Evolutionary conservation across 1,140 invertebrate genomes (phyloP), one percentile per base, ranked within the genome.

Genomic region (Scylla paramamosain): DNA sequence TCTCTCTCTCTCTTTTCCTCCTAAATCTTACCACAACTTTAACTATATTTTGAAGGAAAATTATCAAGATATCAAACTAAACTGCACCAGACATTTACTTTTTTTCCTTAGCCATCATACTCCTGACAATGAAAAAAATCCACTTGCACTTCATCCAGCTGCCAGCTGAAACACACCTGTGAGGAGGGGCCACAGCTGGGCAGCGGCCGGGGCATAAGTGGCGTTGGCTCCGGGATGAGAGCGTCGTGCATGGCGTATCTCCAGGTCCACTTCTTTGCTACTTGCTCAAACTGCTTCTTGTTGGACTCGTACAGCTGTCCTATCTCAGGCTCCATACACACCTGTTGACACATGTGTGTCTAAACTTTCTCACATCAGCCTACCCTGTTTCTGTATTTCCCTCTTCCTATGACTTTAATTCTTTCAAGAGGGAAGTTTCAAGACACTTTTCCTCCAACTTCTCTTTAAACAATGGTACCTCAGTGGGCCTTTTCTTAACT

Each of bases 231-330:
- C 2, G 96, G 96, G 39, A 91, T 52, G 46, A 98, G 97, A 83
- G 98, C 97, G 97, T 99, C 98, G 96, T 98, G 98, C 98, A 99
- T 99, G 10, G 99, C 99, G 97, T 99, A 99, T 96, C 98, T 98
- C 98, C 98, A 98, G 0, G 99, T 99, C 98, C 99, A 99, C 4
- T 98, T 97, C 48, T 98, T 97, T 6, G 99, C 99, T 67, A 99
- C 97, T 96, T 98, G 97, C 96, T 99, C 98, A 97, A 99, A 99
- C 48, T 97, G 97, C 86, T 97, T 97, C 28, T 98, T 97, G 96
- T 99, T 98, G 67, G 98, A 98, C 84, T 98, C 97, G 96, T 99
- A 99, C 97, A 99, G 97, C 94, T 98, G 97, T 4, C 98, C 99
- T 67, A 99, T 97, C 94, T 98, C 98, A 29, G 98, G 98, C 96